These are phyloP conservation scores for Punctoribates punctum DNA, from an alignment of 2,888 invertebrate genomes.

Conservation along the genomic window DNA sequence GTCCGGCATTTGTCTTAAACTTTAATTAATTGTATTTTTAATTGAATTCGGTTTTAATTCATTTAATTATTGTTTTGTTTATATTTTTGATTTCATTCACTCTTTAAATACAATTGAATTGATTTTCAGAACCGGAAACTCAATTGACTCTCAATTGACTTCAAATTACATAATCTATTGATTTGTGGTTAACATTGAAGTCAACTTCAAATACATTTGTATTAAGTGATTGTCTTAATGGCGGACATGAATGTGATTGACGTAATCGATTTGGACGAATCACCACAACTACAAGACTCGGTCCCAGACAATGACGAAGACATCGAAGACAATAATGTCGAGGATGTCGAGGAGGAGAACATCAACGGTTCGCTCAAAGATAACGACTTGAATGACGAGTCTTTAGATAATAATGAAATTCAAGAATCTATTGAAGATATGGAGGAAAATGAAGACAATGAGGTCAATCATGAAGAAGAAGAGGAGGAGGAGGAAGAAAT, in stretches of 20 bases:
- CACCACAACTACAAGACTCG: not conserved
- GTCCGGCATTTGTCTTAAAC: not conserved
- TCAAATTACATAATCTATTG: no score
- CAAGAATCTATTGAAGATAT: slow-evolving; percentile 25
- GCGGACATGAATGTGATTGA: slow-evolving; percentile 26
- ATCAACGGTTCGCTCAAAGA: slow-evolving; percentile 22
- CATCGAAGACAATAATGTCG: not conserved
- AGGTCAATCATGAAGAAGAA: slow-evolving; percentile 30
- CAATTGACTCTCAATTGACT: not conserved
- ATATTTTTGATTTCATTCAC: not conserved
- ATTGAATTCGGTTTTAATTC: not conserved
- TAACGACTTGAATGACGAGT: slow-evolving; percentile 16
- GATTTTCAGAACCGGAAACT: not conserved
- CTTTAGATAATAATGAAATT: slow-evolving; percentile 20
- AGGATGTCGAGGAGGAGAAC: not conserved
- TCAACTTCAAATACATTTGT: not conserved
- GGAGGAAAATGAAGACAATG: slow-evolving; percentile 30
- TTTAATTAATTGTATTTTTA: not conserved
- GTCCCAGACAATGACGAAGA: slow-evolving; percentile 1
- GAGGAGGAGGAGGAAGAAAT: slow-evolving; percentile 49
- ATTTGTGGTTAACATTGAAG: not conserved
- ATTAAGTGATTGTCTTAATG: not conserved
- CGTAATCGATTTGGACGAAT: slow-evolving; percentile 17
- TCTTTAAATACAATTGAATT: not conserved
- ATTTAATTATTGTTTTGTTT: slow-evolving; percentile 12